Conservation (phyloP, 2,888 invertebrate species). For the Lumbricus terrestris region DNA sequence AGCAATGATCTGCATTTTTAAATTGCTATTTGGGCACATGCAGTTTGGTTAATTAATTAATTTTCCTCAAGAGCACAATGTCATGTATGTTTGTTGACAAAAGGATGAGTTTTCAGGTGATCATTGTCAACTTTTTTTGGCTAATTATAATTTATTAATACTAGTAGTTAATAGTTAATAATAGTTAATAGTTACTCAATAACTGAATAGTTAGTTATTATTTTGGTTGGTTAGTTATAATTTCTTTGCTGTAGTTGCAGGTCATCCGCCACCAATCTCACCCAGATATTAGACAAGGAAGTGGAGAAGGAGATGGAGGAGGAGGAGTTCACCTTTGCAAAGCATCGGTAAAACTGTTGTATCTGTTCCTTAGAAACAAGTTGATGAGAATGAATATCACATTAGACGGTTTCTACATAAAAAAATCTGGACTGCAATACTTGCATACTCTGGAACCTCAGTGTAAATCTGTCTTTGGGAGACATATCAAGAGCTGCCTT, state of each 20-base stretch:
- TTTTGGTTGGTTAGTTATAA: neutral
- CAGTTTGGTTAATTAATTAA: neutral
- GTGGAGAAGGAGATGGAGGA: neutral
- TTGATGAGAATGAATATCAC: neutral
- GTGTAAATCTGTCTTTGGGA: neutral
- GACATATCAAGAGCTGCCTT: neutral
- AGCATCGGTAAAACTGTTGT: neutral
- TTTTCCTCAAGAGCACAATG: neutral
- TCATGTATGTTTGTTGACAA: neutral
- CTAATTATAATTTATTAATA: neutral
- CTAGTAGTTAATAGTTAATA: no score
- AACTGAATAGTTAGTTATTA: no score
- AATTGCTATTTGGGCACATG: neutral
- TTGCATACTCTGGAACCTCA: neutral
- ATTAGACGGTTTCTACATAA: neutral
- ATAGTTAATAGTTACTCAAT: no score
- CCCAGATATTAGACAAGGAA: constrained; percentile 4
- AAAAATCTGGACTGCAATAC: neutral
- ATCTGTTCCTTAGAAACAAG: neutral
- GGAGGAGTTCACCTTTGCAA: neutral
- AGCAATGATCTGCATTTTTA: neutral
- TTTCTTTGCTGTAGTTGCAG: neutral
- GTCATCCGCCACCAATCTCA: constrained; percentile 8
- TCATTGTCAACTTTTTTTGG: neutral
- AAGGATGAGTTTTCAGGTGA: neutral